Base-by-base conservation (phyloP, 2,113 vertebrate species). In the Tretioscincus oriximinensis region DNA sequence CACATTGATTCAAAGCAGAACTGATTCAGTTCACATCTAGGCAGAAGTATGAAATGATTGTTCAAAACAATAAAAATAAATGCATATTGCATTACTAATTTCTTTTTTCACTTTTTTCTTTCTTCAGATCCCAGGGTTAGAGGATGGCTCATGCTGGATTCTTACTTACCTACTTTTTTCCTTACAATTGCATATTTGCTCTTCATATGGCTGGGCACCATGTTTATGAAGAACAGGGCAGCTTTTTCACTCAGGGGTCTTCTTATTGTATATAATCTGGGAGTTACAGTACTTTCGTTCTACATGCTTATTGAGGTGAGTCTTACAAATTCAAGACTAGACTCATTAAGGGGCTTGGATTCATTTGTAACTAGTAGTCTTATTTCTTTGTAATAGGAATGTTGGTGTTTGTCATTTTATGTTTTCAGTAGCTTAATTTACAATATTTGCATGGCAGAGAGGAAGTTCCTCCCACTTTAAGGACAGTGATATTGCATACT, bases 291-390 rank as follows among this genome's bases (percentile, higher is more conserved):
- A 66, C 95, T 97, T 47, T 97, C 97, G 5, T 85, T 94, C 2
- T 97, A 97, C 77, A 97, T 97, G 97, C 92, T 97, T 35, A 77
- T 92, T 84, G 97, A 97, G 96, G 97, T 97, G 88, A 94, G 96
- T 78, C 67, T 64, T 64, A 3, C 35, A 66, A 73, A 14, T 0
- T 0, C 16, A 28, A 16, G 24, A 22, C 31, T 21, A 2, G 0
- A 31, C 68, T 61, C 63, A 4, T 29, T 69, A 20, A 24, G 14
- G 10, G n/a, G 12, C 31, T 58, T 66, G 10, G 20, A 11, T 75
- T 81, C 16, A 69, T 9, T 8, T 16, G 16, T 5, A 29, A 69
- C 7, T 14, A 28, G 22, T 7, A 18, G 68, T 47, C 67, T 18
- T 14, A 63, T 14, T 65, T n/a, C 29, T 60, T 65, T n/a, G 7